These are phyloP conservation scores for Telenomus remus DNA, from an alignment of 1,140 invertebrate genomes.

Conservation along the genomic window DNA sequence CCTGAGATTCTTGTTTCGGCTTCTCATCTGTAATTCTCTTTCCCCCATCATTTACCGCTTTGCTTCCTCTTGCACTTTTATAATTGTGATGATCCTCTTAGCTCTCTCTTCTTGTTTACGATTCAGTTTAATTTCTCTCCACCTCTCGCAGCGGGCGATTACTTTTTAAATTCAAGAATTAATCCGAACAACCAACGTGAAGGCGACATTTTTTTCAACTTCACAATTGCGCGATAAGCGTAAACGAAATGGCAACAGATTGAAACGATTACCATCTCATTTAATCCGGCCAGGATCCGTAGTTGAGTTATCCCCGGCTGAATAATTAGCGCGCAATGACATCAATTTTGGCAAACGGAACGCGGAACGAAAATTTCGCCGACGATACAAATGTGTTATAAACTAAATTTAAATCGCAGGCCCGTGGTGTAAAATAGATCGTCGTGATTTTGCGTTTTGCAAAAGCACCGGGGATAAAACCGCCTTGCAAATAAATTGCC, in stretches of 20 bases:
- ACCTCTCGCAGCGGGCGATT: too few relatives aligned
- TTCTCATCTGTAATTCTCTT: conserved; percentile 48
- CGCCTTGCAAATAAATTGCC: too few relatives aligned
- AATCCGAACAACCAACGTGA: too few relatives aligned
- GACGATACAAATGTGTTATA: conserved; percentile 26
- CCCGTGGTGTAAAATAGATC: conserved; percentile 26
- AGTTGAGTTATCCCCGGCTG: too few relatives aligned
- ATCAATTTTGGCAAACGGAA: conserved; percentile 31
- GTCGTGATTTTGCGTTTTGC: conserved; percentile 32
- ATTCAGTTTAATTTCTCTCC: neutral
- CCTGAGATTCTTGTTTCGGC: conserved; percentile 48
- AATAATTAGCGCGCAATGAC: neutral
- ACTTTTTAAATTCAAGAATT: too few relatives aligned
- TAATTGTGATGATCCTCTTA: conserved; percentile 27
- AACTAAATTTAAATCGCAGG: conserved; percentile 41
- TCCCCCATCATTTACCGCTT: conserved; percentile 33
- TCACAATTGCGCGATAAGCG: too few relatives aligned
- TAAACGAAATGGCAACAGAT: too few relatives aligned
- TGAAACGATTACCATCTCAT: too few relatives aligned
- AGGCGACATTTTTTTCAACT: too few relatives aligned
- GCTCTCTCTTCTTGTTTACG: neutral
- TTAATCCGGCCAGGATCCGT: too few relatives aligned
- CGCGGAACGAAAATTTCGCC: conserved; percentile 10
- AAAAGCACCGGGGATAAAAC: neutral
- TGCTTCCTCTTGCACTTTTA: conserved; percentile 28